Percentiles rank a stretch among this genome's conserved stretches.
Conservation (phyloP, 2,113 vertebrate genomes). For the Rynchops niger region DNA sequence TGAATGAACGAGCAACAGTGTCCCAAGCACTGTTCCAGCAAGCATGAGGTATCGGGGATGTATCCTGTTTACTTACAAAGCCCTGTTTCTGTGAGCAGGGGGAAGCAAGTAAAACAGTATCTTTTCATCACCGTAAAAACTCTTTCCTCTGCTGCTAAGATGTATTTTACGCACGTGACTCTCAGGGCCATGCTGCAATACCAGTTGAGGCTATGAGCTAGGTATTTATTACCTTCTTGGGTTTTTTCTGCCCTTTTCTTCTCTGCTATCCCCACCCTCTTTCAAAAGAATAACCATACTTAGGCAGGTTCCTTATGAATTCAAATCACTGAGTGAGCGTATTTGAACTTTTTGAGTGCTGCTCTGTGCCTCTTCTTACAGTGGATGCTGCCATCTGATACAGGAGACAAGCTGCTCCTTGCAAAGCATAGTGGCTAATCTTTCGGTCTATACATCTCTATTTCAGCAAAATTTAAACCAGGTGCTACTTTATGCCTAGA, state of each 20-base stretch:
- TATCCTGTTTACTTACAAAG: neutral
- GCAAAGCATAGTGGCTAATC: neutral
- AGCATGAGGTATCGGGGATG: neutral
- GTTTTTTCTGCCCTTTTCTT: neutral
- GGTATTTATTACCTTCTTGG: neutral
- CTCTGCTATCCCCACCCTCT: neutral
- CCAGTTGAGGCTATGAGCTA: neutral
- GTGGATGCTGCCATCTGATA: neutral
- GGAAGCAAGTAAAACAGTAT: neutral
- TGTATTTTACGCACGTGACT: neutral
- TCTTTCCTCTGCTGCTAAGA: neutral
- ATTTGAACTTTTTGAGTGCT: neutral
- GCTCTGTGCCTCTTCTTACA: neutral
- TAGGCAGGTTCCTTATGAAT: neutral
- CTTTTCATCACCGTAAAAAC: neutral
- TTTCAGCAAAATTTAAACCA: neutral
- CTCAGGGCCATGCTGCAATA: neutral
- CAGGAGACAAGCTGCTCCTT: neutral
- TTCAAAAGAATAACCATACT: neutral
- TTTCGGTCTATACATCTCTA: fast-evolving
- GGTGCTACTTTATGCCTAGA: neutral
- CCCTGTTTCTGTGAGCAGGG: neutral
- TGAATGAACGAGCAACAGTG: neutral
- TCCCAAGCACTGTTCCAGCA: neutral
- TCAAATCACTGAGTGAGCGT: neutral